phyloP scores from a whole-genome alignment of 2,797 vertebrate genomes.

The Pipistrellus pygmaeus region DNA sequence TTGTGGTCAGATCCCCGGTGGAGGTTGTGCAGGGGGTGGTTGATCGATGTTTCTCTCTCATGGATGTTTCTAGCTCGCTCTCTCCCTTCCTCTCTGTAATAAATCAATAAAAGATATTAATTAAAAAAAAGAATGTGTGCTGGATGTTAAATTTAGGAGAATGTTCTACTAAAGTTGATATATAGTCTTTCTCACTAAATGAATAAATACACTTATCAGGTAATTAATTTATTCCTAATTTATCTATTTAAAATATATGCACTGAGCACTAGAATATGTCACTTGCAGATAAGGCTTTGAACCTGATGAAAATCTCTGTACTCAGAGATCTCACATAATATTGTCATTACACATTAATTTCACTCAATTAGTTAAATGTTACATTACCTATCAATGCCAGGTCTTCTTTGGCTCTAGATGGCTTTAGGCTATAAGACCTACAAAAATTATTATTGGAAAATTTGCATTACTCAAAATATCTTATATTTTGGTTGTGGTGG shows the following conservation, averaged over 20 bases:
- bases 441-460: background rate
- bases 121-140: background rate
- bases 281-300: background rate
- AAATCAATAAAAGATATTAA: too few relatives aligned
- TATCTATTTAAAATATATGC: background rate
- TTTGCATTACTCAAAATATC: background rate
- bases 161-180: background rate
- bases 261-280: background rate
- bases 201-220: background rate
- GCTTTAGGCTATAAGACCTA: background rate
- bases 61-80: too few relatives aligned
- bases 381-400: background rate
- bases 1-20: fast-evolving
- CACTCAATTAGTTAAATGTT: background rate
- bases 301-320: background rate
- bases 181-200: background rate
- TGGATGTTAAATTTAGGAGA: background rate
- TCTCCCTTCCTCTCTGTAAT: too few relatives aligned
- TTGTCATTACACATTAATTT: background rate
- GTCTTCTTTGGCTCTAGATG: background rate
- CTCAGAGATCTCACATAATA: background rate
- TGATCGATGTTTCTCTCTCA: too few relatives aligned
- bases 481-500: background rate
- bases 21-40: too few relatives aligned
- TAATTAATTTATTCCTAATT: background rate